phyloP scores from a whole-genome alignment of 2,113 vertebrate species.

The Lagopus muta region DNA sequence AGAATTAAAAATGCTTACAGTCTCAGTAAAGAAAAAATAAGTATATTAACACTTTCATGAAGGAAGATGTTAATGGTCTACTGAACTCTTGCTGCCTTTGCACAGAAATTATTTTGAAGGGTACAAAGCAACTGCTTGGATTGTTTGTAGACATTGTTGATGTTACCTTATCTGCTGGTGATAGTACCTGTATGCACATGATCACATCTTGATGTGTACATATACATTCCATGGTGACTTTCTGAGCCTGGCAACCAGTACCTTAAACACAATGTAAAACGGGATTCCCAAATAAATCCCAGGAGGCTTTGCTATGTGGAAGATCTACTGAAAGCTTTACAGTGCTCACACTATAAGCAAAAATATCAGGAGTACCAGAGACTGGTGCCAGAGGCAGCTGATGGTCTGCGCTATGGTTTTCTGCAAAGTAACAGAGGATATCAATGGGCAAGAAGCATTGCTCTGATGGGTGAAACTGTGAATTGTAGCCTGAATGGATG shows the following conservation, averaged over 20 bases:
- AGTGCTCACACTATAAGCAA: not conserved
- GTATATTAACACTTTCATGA: not conserved
- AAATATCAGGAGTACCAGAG: not conserved
- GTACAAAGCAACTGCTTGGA: not conserved
- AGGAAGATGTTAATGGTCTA: not conserved
- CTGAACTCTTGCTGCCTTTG: not conserved
- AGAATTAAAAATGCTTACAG: not conserved
- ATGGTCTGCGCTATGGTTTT: not conserved
- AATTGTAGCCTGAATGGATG: not conserved
- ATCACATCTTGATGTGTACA: not conserved
- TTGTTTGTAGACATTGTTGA: not conserved
- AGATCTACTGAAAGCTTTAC: not conserved
- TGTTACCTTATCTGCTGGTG: not conserved
- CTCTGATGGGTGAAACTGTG: not conserved
- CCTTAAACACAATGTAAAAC: not conserved
- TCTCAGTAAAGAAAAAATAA: not conserved
- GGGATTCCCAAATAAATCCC: not conserved
- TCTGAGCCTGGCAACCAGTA: not conserved
- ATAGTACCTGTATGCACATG: not conserved
- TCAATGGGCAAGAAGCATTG: not conserved
- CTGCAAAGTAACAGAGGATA: not conserved
- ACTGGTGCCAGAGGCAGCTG: not conserved
- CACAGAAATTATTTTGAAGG: not conserved
- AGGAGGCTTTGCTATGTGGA: not conserved
- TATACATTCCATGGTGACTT: not conserved